Percentiles rank a stretch among this genome's conserved stretches.
Conservation (phyloP, 1,140 invertebrate genomes). For the Drosophila seguyi region DNA sequence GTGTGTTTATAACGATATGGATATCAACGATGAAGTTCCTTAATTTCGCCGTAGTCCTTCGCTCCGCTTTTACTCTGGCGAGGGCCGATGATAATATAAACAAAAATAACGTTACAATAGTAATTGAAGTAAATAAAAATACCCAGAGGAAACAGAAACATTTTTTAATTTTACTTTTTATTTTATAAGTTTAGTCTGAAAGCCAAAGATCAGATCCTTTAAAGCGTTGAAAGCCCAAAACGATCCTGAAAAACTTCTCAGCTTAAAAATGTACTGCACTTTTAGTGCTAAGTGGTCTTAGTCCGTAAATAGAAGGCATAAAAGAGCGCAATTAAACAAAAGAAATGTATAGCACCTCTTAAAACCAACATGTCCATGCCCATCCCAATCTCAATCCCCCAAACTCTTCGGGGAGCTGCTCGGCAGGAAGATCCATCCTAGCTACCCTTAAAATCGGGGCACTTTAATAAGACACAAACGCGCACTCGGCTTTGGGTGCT, state of each 20-base stretch:
- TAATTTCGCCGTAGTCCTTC: no score
- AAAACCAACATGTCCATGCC: conserved; percentile 6
- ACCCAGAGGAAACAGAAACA: not conserved
- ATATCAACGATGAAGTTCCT: no score
- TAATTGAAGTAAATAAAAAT: not conserved
- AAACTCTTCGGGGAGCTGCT: not conserved
- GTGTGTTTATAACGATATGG: no score
- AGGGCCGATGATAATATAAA: no score
- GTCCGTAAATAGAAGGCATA: not conserved
- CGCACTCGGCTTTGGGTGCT: not conserved
- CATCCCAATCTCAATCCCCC: not conserved
- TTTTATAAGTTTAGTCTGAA: no score
- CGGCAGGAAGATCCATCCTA: not conserved
- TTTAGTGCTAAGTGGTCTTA: not conserved
- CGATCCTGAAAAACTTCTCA: not conserved
- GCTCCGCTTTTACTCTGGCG: no score
- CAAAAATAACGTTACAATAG: no score
- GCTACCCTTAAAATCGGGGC: conserved; percentile 52
- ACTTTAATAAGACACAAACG: conserved; percentile 55
- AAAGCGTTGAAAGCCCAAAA: no score
- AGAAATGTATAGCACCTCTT: conserved; percentile 9
- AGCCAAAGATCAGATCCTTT: not conserved
- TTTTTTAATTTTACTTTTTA: no score
- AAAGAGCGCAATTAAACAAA: conserved; percentile 8
- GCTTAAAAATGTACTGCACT: not conserved